Percentiles rank a stretch among this genome's conserved stretches.
These are phyloP conservation scores for Gastrophryne carolinensis DNA, from an alignment of 2,797 vertebrate genomes.

Conservation along the genomic window DNA sequence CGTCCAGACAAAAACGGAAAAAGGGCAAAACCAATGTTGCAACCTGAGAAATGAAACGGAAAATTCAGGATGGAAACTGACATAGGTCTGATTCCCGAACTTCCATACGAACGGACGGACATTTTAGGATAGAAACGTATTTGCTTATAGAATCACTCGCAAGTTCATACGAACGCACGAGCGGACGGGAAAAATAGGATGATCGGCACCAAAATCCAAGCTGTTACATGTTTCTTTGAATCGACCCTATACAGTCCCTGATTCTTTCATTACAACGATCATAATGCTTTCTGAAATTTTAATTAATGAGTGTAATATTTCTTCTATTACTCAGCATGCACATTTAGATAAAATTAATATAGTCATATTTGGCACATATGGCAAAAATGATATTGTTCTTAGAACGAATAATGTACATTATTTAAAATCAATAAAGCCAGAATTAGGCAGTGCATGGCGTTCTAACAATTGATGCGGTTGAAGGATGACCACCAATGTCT, in stretches of 20 bases:
- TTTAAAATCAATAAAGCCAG: background rate
- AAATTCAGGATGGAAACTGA: too few relatives aligned
- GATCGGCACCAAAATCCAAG: too few relatives aligned
- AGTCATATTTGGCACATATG: background rate
- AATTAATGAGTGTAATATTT: background rate
- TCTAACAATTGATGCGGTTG: background rate
- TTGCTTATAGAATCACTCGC: too few relatives aligned
- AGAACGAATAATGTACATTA: background rate
- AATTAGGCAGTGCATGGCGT: background rate
- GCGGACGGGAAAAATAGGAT: too few relatives aligned
- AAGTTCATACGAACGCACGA: too few relatives aligned
- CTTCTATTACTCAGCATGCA: background rate
- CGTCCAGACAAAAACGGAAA: too few relatives aligned
- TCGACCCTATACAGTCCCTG: background rate
- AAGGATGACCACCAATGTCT: background rate
- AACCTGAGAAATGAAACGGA: too few relatives aligned
- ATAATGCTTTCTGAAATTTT: background rate
- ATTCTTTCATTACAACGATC: background rate
- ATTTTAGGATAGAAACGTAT: too few relatives aligned
- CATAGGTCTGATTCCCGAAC: too few relatives aligned
- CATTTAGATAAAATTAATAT: background rate
- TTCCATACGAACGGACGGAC: too few relatives aligned
- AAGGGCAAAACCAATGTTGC: too few relatives aligned
- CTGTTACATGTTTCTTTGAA: too few relatives aligned
- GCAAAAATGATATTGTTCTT: background rate